These are phyloP conservation scores for Orthosia gracilis DNA, from an alignment of 2,888 invertebrate genomes.

Conservation along the genomic window DNA sequence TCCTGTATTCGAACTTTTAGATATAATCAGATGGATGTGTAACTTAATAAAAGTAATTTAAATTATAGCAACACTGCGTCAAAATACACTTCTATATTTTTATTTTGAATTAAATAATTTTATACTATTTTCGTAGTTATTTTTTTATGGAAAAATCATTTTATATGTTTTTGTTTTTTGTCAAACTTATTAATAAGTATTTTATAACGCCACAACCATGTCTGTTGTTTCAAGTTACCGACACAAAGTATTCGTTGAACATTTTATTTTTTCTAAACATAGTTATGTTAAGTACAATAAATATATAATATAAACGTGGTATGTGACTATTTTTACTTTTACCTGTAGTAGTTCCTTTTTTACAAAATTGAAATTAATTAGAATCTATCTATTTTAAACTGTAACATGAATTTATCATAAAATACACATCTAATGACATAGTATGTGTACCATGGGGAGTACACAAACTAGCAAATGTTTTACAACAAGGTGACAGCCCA, in stretches of 20 bases:
- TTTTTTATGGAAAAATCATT: slow-evolving; percentile 64
- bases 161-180: slow-evolving; percentile 65
- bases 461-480: slow-evolving; percentile 9
- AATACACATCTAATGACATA: background rate
- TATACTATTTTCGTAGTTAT: slow-evolving; percentile 63
- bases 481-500: slow-evolving; percentile 12
- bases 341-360: slow-evolving; percentile 26
- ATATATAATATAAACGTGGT: slow-evolving; percentile 66
- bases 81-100: slow-evolving; percentile 68
- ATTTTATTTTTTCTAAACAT: slow-evolving; percentile 63
- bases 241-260: slow-evolving; percentile 52
- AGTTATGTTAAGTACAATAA: slow-evolving; percentile 71
- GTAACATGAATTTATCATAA: slow-evolving; percentile 1
- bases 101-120: slow-evolving; percentile 74
- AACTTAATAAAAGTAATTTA: slow-evolving; percentile 53
- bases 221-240: slow-evolving; percentile 64
- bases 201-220: slow-evolving; percentile 53
- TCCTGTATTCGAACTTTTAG: slow-evolving; percentile 39
- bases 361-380: slow-evolving; percentile 24
- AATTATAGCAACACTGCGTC: slow-evolving; percentile 60
- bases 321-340: slow-evolving; percentile 54
- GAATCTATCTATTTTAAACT: background rate
- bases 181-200: slow-evolving; percentile 60
- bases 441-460: slow-evolving; percentile 1
- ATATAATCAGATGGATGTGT: slow-evolving; percentile 61